These are phyloP conservation scores for Propithecus deckenii DNA, from an alignment of 2,797 vertebrate genomes.

Conservation along the genomic window DNA sequence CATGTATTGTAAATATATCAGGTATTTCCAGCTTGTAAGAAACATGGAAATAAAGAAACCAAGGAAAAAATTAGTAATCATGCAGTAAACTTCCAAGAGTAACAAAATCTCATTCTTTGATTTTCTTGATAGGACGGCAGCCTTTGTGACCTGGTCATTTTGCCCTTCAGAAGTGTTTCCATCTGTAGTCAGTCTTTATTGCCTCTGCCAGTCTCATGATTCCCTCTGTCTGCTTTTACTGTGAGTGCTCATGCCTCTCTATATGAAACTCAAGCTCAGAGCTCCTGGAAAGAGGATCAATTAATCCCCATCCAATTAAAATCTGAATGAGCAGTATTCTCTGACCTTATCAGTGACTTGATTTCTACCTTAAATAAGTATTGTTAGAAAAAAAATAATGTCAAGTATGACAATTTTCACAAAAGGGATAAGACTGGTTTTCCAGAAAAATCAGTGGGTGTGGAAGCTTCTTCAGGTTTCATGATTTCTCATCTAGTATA, in stretches of 20 bases:
- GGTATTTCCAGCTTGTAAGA: not conserved
- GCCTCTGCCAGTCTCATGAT: not conserved
- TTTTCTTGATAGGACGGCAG: not conserved
- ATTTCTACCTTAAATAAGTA: not conserved
- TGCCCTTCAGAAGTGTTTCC: not conserved
- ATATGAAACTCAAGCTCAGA: not conserved
- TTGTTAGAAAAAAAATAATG: not conserved
- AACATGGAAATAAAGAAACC: not conserved
- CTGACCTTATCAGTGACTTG: not conserved
- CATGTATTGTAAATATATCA: not conserved
- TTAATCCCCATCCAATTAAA: not conserved
- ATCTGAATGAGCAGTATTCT: not conserved
- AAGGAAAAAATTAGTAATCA: not conserved
- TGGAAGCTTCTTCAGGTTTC: not conserved
- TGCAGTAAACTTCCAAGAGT: not conserved
- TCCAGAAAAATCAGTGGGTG: not conserved
- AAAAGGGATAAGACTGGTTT: not conserved
- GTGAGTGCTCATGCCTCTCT: not conserved
- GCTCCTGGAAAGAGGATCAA: not conserved
- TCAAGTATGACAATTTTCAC: not conserved
- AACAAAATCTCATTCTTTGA: not conserved
- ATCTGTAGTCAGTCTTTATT: not conserved
- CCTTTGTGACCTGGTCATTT: not conserved
- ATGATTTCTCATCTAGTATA: not conserved
- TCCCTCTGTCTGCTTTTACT: not conserved